Conservation (phyloP, 1,140 invertebrate genomes). For the Andricus grossulariae region DNA sequence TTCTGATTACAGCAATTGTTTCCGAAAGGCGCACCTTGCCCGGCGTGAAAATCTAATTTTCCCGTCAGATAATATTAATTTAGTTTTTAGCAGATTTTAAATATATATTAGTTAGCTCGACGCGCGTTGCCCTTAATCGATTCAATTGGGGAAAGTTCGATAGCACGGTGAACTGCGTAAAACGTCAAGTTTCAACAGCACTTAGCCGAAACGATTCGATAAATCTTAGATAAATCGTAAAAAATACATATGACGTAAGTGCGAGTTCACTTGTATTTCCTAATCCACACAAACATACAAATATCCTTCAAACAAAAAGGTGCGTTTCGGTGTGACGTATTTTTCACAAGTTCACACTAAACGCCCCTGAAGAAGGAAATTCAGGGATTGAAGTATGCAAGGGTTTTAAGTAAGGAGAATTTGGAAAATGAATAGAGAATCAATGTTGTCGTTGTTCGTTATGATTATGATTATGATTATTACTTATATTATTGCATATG, state of each 20-base stretch:
- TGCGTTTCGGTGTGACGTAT: slow-evolving; percentile 61
- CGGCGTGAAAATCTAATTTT: slow-evolving; percentile 53
- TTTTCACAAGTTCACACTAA: slow-evolving; percentile 62
- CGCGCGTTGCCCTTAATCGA: slow-evolving; percentile 49
- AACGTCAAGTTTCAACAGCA: slow-evolving; percentile 55
- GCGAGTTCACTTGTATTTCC: slow-evolving; percentile 48
- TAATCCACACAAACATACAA: slow-evolving; percentile 25
- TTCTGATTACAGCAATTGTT: slow-evolving; percentile 59
- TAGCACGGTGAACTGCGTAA: slow-evolving; percentile 61
- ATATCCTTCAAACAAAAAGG: slow-evolving; percentile 45
- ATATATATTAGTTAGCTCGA: slow-evolving; percentile 41
- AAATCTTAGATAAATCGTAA: slow-evolving; percentile 44
- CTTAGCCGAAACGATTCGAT: slow-evolving; percentile 42
- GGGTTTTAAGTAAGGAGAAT: slow-evolving; percentile 41
- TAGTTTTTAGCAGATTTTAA: slow-evolving; percentile 1
- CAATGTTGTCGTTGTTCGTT: slow-evolving; percentile 62
- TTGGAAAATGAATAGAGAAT: slow-evolving; percentile 46
- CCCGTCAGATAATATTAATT: slow-evolving; percentile 34
- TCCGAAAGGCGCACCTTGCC: slow-evolving; percentile 60
- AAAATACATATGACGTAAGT: slow-evolving; percentile 37
- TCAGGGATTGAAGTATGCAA: slow-evolving; percentile 44
- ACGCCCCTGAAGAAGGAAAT: slow-evolving; percentile 45
- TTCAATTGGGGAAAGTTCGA: slow-evolving; percentile 69
- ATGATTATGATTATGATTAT: slow-evolving; percentile 54
- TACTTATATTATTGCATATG: slow-evolving; percentile 46